Conservation (phyloP, 2,797 vertebrate species). For the Micropoecilia bifurca region DNA sequence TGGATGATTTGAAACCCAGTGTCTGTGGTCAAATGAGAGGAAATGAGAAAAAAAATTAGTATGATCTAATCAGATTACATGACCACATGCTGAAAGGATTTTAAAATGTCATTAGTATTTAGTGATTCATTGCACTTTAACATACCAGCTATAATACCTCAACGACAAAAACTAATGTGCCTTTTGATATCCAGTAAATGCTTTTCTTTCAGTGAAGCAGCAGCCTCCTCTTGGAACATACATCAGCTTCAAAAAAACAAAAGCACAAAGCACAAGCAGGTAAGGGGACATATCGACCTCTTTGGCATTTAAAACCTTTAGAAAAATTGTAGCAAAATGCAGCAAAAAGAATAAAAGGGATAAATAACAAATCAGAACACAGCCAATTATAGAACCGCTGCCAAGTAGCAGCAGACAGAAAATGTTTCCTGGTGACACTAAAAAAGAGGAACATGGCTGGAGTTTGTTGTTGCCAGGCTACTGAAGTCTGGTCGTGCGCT, state of each 20-base stretch:
- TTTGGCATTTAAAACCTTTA: conserved; percentile 3
- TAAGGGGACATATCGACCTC: not conserved
- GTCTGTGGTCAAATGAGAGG: conserved; percentile 27
- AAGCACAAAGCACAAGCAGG: not conserved
- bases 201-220: not conserved
- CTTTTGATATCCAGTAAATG: not conserved
- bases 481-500: not conserved
- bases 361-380: not conserved
- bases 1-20: conserved; percentile 27
- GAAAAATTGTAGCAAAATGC: not conserved
- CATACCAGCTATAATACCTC: not conserved
- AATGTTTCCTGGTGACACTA: conserved; percentile 17
- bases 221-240: not conserved
- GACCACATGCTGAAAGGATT: conserved; percentile 3
- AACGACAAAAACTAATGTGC: not conserved
- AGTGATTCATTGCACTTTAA: conserved; percentile 5
- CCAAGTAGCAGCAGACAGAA: not conserved
- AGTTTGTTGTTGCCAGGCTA: conserved; percentile 24
- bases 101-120: conserved; percentile 8
- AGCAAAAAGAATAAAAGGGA: conserved; percentile 1
- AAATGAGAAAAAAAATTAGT: conserved; percentile 50
- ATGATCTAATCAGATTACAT: conserved; percentile 16
- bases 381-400: not conserved
- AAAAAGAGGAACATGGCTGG: conserved; percentile 15
- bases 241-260: conserved; percentile 5